Conservation (phyloP, 92 coral and sea anemone species). For the Palythoa grandiflora region DNA sequence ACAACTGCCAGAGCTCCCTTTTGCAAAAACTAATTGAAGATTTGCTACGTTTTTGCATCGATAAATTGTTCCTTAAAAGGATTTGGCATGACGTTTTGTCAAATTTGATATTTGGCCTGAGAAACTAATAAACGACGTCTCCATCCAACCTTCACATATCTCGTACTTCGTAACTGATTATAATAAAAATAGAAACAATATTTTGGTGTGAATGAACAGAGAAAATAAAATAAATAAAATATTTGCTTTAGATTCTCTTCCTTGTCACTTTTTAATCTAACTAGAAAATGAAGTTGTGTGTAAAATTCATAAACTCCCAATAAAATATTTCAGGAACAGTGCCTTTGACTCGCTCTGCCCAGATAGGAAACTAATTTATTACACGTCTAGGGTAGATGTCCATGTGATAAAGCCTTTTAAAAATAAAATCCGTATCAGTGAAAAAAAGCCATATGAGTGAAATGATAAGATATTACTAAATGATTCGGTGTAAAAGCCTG, state of each 20-base stretch:
- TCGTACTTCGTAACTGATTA: neutral
- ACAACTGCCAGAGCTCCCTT: conserved; percentile 10
- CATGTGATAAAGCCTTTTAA: no score
- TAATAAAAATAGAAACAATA: neutral
- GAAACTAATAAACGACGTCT: neutral
- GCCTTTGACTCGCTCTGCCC: neutral
- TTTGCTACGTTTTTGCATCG: neutral
- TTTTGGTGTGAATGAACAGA: neutral
- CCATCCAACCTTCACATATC: neutral
- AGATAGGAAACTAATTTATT: no score
- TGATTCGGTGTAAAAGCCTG: no score
- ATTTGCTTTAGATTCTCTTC: neutral
- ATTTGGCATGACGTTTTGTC: neutral
- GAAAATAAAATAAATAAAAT: neutral
- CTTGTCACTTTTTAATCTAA: neutral
- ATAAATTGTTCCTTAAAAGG: neutral
- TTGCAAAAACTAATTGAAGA: neutral
- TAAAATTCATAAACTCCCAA: neutral
- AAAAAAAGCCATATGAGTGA: no score
- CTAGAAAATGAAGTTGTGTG: neutral
- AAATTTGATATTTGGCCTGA: neutral
- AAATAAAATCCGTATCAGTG: no score
- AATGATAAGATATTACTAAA: no score
- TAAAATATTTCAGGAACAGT: neutral
- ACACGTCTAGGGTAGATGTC: no score